phyloP scores from a whole-genome alignment of 2,888 invertebrate genomes.

The Mallateleia sp. region DNA sequence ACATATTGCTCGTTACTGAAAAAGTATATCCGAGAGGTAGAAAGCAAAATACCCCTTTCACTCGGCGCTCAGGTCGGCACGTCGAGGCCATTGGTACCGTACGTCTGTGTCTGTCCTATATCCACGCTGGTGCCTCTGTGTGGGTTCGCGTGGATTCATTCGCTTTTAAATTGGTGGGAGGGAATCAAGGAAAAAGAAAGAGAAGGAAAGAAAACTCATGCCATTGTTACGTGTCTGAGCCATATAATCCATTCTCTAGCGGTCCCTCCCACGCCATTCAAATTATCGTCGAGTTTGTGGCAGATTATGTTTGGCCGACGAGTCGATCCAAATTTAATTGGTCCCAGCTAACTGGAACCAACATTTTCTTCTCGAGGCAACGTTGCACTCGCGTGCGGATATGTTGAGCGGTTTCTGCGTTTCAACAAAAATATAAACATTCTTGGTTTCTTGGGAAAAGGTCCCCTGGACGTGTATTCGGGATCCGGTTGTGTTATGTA shows the following conservation, averaged over 20 bases:
- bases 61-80: slow-evolving; percentile 82
- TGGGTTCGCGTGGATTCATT: slow-evolving; percentile 39
- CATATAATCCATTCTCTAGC: slow-evolving; percentile 68
- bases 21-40: slow-evolving; percentile 83
- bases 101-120: slow-evolving; percentile 57
- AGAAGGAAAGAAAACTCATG: slow-evolving; percentile 66
- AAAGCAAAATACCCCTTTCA: slow-evolving; percentile 90
- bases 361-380: no score
- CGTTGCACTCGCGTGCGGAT: no score
- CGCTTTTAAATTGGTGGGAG: slow-evolving; percentile 52
- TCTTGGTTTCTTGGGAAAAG: no score
- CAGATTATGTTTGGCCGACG: no score
- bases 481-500: no score
- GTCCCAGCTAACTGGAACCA: no score
- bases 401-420: no score
- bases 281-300: slow-evolving; percentile 49
- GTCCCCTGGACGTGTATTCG: no score
- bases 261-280: slow-evolving; percentile 73
- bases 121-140: slow-evolving; percentile 32
- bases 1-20: slow-evolving; percentile 77
- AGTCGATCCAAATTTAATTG: no score
- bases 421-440: no score
- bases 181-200: slow-evolving; percentile 72
- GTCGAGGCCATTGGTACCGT: slow-evolving; percentile 77
- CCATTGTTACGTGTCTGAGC: slow-evolving; percentile 67